These are phyloP conservation scores for Brachylomia viminalis DNA, from an alignment of 2,888 invertebrate genomes.

Conservation along the genomic window DNA sequence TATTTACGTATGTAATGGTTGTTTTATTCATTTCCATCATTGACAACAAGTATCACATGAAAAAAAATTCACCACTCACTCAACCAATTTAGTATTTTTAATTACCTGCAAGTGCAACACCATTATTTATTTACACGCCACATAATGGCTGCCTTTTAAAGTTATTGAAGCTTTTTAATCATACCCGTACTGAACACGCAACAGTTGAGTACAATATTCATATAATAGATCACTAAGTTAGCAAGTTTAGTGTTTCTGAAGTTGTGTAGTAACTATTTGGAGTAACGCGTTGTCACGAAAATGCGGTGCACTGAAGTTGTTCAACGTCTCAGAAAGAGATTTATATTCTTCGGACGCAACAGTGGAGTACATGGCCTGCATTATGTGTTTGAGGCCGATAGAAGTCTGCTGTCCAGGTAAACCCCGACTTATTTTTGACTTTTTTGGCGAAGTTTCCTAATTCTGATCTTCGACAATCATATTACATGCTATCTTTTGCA, in stretches of 20 bases:
- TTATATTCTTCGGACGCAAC: conserved; percentile 78
- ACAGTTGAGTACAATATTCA: conserved; percentile 30
- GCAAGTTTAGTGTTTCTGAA: conserved; percentile 26
- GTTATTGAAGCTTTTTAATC: conserved; percentile 66
- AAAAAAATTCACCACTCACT: too few relatives aligned
- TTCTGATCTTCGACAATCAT: not conserved
- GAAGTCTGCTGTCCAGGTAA: conserved; percentile 87
- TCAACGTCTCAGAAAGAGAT: conserved; percentile 57
- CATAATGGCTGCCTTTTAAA: conserved; percentile 61
- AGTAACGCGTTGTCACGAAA: conserved; percentile 26
- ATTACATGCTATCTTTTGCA: not conserved
- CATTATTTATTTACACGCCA: conserved; percentile 45
- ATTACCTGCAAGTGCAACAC: conserved; percentile 15
- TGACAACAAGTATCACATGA: too few relatives aligned
- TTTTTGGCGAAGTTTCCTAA: too few relatives aligned
- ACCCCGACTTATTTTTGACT: not conserved
- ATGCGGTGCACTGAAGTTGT: conserved; percentile 39
- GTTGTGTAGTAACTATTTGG: conserved; percentile 12
- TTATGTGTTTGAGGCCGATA: conserved; percentile 87
- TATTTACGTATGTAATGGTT: too few relatives aligned
- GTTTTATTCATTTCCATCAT: too few relatives aligned
- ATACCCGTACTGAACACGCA: conserved; percentile 38
- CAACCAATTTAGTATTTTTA: conserved; percentile 25
- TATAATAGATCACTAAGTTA: conserved; percentile 47
- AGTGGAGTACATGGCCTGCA: conserved; percentile 89